These are phyloP conservation scores for Megalopta genalis DNA, from an alignment of 1,140 invertebrate genomes.

Conservation along the genomic window DNA sequence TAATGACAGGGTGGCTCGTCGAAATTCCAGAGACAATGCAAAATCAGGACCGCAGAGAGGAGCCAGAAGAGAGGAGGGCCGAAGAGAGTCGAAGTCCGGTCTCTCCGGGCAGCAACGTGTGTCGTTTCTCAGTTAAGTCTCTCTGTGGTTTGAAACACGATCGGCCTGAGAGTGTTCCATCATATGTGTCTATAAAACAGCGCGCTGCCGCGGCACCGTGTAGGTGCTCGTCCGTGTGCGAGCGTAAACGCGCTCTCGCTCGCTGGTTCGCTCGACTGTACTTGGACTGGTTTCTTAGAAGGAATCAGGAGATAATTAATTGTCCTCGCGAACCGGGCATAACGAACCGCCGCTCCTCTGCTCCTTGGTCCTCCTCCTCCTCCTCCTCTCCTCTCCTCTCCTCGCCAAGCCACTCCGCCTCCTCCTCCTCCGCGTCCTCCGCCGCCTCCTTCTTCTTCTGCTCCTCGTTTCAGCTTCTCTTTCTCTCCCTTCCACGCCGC, in stretches of 20 bases:
- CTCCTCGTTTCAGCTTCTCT: slow-evolving; percentile 16
- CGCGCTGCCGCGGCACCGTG: slow-evolving; percentile 45
- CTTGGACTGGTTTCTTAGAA: slow-evolving; percentile 77
- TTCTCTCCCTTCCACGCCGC: neutral
- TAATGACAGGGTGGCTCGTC: too few relatives aligned
- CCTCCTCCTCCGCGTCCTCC: too few relatives aligned
- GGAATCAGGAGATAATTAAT: slow-evolving; percentile 78
- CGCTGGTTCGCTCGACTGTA: slow-evolving; percentile 60
- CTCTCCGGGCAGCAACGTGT: slow-evolving; percentile 55
- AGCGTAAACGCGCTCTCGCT: slow-evolving; percentile 46
- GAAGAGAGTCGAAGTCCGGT: slow-evolving; percentile 23
- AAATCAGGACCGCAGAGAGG: neutral
- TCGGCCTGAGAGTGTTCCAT: slow-evolving; percentile 80
- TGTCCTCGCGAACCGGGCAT: slow-evolving; percentile 74
- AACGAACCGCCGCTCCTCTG: slow-evolving; percentile 64
- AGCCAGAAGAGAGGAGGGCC: neutral
- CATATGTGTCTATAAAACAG: slow-evolving; percentile 79
- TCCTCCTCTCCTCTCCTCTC: neutral
- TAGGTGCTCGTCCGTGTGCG: slow-evolving; percentile 35
- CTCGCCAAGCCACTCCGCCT: neutral
- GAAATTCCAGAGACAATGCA: slow-evolving; percentile 47
- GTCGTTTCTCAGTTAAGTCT: slow-evolving; percentile 76
- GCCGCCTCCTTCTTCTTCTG: neutral
- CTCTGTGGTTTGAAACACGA: slow-evolving; percentile 80
- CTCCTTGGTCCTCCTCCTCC: slow-evolving; percentile 19